Evolutionary conservation across 2,888 invertebrate species (phyloP).

Genomic region (Drosophila setosimentum): DNA sequence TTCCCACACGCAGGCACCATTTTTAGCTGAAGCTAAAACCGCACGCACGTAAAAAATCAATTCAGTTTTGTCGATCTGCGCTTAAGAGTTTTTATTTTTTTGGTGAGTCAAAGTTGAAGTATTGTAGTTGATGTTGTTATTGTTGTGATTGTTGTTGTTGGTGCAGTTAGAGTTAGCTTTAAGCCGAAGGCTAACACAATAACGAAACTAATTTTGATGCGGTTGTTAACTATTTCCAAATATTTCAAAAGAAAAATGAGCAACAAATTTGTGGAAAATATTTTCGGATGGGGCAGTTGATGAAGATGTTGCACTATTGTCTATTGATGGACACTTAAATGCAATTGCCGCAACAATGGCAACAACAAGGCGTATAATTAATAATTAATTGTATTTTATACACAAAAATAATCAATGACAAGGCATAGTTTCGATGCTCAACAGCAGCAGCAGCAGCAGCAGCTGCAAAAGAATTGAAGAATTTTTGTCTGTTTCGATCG

Average conservation of each 20-base stretch:
- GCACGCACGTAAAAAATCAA: conserved; percentile 80
- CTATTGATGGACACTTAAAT: conserved; percentile 53
- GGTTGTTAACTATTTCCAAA: conserved; percentile 81
- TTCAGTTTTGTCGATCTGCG: conserved; percentile 57
- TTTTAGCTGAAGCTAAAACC: conserved; percentile 55
- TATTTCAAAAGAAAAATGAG: conserved; percentile 44
- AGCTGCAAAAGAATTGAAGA: conserved; percentile 57
- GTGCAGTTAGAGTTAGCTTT: conserved; percentile 22
- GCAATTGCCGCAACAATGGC: conserved; percentile 58
- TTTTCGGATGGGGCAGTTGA: conserved; percentile 32
- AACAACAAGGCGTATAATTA: conserved; percentile 77
- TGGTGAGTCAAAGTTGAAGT: conserved; percentile 6
- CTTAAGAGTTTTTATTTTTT: conserved; percentile 13
- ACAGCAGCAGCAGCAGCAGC: conserved; percentile 42
- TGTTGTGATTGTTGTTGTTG: neutral
- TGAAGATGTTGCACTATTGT: conserved; percentile 75
- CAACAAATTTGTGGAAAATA: conserved; percentile 19
- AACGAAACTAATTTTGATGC: conserved; percentile 81
- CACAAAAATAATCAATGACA: conserved; percentile 53
- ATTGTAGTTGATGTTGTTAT: conserved; percentile 1
- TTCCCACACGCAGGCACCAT: conserved; percentile 73
- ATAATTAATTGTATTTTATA: conserved; percentile 75
- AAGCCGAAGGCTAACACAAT: conserved; percentile 77
- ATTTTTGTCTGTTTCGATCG: conserved; percentile 33
- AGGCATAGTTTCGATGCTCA: conserved; percentile 1